Base-by-base conservation (phyloP, 2,797 vertebrate species). In the Diplodus puntazzo region DNA sequence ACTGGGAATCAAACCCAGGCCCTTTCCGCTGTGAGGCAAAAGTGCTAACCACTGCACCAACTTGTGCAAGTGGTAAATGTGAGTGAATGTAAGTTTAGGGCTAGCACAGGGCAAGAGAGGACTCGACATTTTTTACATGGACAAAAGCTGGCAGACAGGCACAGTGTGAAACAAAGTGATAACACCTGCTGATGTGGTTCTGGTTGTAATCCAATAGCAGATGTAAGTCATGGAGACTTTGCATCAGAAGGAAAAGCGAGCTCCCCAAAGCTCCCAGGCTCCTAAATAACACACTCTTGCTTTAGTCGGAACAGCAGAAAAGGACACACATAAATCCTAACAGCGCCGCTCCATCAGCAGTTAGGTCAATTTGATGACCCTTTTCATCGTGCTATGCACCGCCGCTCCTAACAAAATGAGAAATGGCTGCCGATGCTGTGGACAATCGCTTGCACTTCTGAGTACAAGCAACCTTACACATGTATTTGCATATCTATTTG, bases 121-220 rank as follows among this genome's bases (percentile, higher is more conserved):
- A 50, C 67, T 25, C 23, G 23, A 8, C 16, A 30, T 11, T 66
- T 77, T 74, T 60, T 46, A 48, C 39, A 66, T 69, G 61, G 63
- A 73, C 62, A 54, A 80, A 65, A 73, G 27, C 21, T 3, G 23
- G 12, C 43, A 69, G 27, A 54, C n/a, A 54, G 54, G 69, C 83
- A 70, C 69, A 77, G 82, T 72, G 71, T 85, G 73, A 84, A 78
- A 85, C 78, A 82, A 89, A 88, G 78, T n/a, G 6, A 84, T 89
- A 90, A 69, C 83, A 89, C 86, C 88, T 86, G 88, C 77, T 65
- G 43, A 53, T 79, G 73, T 65, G 82, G 61, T 81, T 79, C 71
- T 80, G 73, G 49, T 72, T 74, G 82, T 87, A 87, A 92, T 89
- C 77, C 46, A 79, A 89, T 64, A 87, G 77, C 77, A 83, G 70